Percentiles rank a stretch among this genome's conserved stretches.
Conservation (phyloP, 2,113 vertebrate genomes). For the Varanus komodoensis region DNA sequence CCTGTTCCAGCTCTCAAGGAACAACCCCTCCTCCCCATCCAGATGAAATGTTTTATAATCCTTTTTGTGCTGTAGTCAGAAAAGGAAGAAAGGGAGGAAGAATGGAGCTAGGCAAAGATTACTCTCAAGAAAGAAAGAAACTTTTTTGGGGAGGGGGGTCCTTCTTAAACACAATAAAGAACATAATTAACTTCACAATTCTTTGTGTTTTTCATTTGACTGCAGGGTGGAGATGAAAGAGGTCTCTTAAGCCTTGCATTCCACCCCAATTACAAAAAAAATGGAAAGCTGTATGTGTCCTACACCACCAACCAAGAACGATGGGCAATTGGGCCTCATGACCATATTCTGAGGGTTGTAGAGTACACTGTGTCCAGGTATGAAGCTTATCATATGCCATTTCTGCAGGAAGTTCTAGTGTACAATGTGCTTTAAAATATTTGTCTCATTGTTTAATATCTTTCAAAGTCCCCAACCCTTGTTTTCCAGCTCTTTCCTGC, state of each 20-base stretch:
- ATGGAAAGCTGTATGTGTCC: constrained; percentile 99
- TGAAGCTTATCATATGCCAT: neutral
- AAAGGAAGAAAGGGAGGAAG: constrained; percentile 82
- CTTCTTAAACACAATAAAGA: constrained; percentile 87
- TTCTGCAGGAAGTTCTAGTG: neutral
- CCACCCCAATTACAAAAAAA: constrained; percentile 99
- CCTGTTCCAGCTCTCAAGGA: constrained; percentile 82
- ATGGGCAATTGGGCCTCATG: constrained; percentile 98
- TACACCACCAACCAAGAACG: constrained; percentile 99
- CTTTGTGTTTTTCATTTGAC: constrained; percentile 98
- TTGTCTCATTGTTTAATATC: neutral
- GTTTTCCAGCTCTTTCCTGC: constrained; percentile 14
- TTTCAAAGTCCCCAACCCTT: constrained; percentile 9
- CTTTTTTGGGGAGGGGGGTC: constrained; percentile 64
- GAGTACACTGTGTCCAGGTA: constrained; percentile 99
- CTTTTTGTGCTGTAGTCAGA: constrained; percentile 88
- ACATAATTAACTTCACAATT: constrained; percentile 98
- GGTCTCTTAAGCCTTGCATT: constrained; percentile 99
- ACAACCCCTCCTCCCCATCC: constrained; percentile 51
- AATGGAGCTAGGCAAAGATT: constrained; percentile 84
- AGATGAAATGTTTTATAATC: constrained; percentile 95
- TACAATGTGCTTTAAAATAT: neutral
- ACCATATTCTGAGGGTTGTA: constrained; percentile 99
- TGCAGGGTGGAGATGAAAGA: constrained; percentile 99
- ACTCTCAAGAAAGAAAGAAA: constrained; percentile 80